Evolutionary conservation across 2,888 invertebrate genomes (phyloP), one percentile per base, ranked within the genome.

Genomic region (Aleiodes leptofemur): DNA sequence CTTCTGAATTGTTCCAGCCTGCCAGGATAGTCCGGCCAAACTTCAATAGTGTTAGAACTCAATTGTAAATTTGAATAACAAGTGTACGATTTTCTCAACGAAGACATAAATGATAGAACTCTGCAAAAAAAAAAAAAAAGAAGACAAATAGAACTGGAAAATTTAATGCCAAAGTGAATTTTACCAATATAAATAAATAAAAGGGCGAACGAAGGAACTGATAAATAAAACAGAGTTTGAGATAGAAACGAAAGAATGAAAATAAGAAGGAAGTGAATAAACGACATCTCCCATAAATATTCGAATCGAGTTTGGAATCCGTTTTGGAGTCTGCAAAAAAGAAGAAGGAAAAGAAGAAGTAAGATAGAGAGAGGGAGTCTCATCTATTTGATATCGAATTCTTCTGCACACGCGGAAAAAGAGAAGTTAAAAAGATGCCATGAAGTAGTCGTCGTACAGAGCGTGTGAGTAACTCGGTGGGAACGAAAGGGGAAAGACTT

Each of bases 401-500:
- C 29, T 57, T 66, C 34, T 77, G n/a, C 23, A 50, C 29, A 56
- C 72, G 72, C 57, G 61, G 69, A 68, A 56, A 48, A 43, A 59
- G 59, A 16, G 23, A 13, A 51, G 53, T 34, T 9, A 53, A 71
- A 73, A 55, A 55, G 56, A 70, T 66, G 64, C 66, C 72, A 78
- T 78, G 76, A 77, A 74, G 72, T 70, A 16, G 56, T 31, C 29
- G 77, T 64, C 69, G 69, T 72, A 69, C 74, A 74, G 66, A 72
- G 56, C 76, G 68, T 74, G 72, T 69, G 76, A 79, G 79, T 80
- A 78, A 80, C 73, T 78, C 64, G 66, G 72, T 69, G 69, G 64
- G 71, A 57, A 14, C 75, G 71, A 66, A 66, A 66, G 66, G 55
- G 34, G 23, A 43, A 68, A 50, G 51, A 6, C 6, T 34, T 34